Base-by-base conservation (phyloP, 2,888 invertebrate genomes). In the Andrena trimmerana region DNA sequence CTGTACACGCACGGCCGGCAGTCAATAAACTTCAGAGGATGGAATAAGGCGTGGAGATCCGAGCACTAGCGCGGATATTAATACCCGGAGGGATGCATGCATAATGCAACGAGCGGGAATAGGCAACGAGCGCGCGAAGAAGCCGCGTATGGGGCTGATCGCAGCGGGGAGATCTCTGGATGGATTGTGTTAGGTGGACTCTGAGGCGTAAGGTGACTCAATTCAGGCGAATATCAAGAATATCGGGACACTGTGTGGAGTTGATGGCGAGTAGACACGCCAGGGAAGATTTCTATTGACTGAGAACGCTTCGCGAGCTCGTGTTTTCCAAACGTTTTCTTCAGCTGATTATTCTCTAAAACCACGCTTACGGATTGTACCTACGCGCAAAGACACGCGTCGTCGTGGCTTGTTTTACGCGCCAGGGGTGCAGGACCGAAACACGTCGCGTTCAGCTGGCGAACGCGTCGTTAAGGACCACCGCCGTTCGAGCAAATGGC, bases 1-100 rank as follows among this genome's bases (percentile, higher is more conserved):
- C 76, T 57, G 79, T 50, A 27, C 60, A 81, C 70, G 65, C 54
- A 48, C 42, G 42, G 42, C 42, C 42, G 75, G 52, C 70, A 65
- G 70, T 71, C 78, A 68, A 85, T 82, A 86, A 83, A 83, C 78
- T 77, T 57, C 48, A 13, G n/a, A 27, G 33, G 50, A 20, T n/a
- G 6, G 31, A n/a, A 60, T 52, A 10, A n/a, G 59, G 27, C 27
- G 13, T 42, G n/a, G 20, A 36, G n/a, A 8, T n/a, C 20, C 7
- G 2, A 54, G 31, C 42, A 69, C 31, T 33, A 62, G 54, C 63
- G 72, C 68, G 42, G 54, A 81, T 83, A 81, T 81, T 77, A 77
- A 83, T 83, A 76, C 59, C 54, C 65, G 20, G 10, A 36, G 57
- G 71, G 81, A 65, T 67, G 62, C 73, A 81, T 83, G 81, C 77